A percentile compares a stretch with the other conserved stretches of the same genome.
Evolutionary conservation across 2,113 vertebrate genomes (phyloP).

Genomic region (Elephantulus edwardii): DNA sequence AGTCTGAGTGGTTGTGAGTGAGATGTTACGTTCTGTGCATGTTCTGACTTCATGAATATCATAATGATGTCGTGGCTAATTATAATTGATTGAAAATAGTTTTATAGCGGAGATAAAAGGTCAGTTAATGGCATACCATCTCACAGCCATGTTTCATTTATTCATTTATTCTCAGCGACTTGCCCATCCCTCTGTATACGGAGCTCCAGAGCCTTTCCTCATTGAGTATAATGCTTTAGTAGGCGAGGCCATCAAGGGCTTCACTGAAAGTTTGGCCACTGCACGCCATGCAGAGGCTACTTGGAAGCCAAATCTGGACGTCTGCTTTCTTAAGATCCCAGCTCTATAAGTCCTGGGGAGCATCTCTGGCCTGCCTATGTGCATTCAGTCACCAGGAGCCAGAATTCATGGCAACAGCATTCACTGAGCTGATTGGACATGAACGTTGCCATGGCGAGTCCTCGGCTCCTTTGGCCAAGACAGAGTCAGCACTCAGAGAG

Average conservation of each 20-base stretch:
- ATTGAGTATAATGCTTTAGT: no score
- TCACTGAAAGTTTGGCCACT: neutral
- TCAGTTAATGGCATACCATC: neutral
- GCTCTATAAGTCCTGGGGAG: neutral
- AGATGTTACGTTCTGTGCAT: neutral
- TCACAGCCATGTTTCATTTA: neutral
- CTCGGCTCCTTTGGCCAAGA: neutral
- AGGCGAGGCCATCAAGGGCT: neutral
- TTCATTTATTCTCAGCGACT: neutral
- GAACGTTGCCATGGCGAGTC: neutral
- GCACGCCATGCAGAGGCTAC: neutral
- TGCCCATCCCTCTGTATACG: rapidly evolving
- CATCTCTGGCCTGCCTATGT: neutral
- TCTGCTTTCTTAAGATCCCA: neutral
- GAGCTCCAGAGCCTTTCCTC: no score
- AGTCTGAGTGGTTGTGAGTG: neutral
- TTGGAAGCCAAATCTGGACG: neutral
- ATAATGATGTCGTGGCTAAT: neutral
- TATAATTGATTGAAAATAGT: neutral
- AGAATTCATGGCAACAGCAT: neutral
- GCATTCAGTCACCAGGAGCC: neutral
- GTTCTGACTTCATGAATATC: neutral
- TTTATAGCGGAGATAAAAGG: neutral
- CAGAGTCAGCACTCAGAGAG: neutral
- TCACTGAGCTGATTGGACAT: neutral